Percentiles rank a stretch among this genome's conserved stretches.
Evolutionary conservation across 2,113 vertebrate species (phyloP).

Genomic region (Pongo abelii): DNA sequence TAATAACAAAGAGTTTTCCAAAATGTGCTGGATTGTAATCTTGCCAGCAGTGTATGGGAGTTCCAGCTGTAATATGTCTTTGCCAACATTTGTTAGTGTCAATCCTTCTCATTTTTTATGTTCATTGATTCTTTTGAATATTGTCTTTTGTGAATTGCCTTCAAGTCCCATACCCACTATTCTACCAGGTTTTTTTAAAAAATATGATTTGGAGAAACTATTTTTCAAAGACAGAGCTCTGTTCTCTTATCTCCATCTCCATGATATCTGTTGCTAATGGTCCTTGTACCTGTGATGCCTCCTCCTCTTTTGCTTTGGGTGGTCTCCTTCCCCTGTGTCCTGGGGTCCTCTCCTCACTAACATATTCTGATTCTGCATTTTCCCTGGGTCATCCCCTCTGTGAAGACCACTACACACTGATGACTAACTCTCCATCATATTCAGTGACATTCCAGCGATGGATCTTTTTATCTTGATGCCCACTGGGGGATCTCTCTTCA

Average conservation of each 20-base stretch:
- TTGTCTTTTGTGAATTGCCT: conserved; percentile 1
- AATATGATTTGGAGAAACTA: background rate
- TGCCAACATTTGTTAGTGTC: background rate
- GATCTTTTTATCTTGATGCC: background rate
- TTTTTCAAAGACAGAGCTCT: background rate
- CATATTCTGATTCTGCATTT: too few relatives aligned
- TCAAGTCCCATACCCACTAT: background rate
- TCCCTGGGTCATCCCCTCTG: background rate
- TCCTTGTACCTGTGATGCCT: background rate
- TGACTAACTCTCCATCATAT: background rate
- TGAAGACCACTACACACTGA: background rate
- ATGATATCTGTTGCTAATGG: background rate
- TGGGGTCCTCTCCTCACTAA: background rate
- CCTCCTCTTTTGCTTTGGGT: background rate
- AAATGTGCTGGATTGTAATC: background rate
- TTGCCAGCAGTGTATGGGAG: background rate
- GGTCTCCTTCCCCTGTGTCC: accelerated
- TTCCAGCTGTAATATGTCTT: background rate
- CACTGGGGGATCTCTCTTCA: background rate
- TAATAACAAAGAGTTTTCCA: background rate
- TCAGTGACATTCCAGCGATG: background rate
- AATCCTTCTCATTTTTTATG: background rate
- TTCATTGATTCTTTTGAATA: background rate
- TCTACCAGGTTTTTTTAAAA: background rate
- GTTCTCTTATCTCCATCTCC: background rate